Base-by-base conservation (phyloP, 1,140 invertebrate genomes). In the Tetramorium simillimum region DNA sequence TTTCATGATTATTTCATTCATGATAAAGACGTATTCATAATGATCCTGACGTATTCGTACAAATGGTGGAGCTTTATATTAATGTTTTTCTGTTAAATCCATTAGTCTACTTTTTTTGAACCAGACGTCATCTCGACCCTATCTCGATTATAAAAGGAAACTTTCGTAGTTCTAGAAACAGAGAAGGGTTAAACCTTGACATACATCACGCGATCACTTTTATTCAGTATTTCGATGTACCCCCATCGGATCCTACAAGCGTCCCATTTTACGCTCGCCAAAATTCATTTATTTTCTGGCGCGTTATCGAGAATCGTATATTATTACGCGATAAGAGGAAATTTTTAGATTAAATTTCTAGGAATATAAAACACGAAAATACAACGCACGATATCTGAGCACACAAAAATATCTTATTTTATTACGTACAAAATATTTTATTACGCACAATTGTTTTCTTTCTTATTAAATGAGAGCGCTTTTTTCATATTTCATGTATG, bases 171-270 rank as follows among this genome's bases (percentile, higher is more conserved):
- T 78, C 1, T 77, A 63, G 56, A 40, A 67, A 80, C 37, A 16
- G 4, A 16, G n/a, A 73, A 46, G 67, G 40, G 2, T 82, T 58
- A 40, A 58, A 84, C 80, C 80, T 84, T 84, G 80, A 84, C 80
- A 84, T 46, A 73, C 69, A 84, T 84, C 69, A 84, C 80, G 80
- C 80, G 43, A 84, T 73, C 67, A 75, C 53, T 84, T 56, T 21
- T 43, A 60, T 82, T 18, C 40, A 53, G 51, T 60, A 60, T 84
- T 84, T 46, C 62, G 69, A 84, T 75, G 49, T 18, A 73, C n/a
- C 69, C 69, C 69, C 53, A 81, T 84, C 40, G 18, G 14, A 75
- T 60, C 33, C 3, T 16, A 81, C 65, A 40, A 56, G 37, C 80
- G 80, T 62, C 51, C 80, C 9, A 84, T 84, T 84, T 84, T 84